A percentile compares a stretch with the other conserved stretches of the same genome.
Conservation (phyloP, 2,113 vertebrate species). For the Phaetusa simplex region DNA sequence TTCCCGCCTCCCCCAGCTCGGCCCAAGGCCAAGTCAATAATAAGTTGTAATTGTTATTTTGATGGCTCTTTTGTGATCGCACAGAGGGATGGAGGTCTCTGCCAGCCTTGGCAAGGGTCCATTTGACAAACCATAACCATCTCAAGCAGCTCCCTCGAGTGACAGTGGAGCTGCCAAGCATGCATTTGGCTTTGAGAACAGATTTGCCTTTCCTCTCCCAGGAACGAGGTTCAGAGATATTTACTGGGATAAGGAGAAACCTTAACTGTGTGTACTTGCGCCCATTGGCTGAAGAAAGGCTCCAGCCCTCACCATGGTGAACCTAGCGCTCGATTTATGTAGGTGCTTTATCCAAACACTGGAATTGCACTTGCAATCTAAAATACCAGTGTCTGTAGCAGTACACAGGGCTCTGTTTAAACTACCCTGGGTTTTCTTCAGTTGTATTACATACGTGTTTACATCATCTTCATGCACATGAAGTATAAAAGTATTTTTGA, state of each 20-base stretch:
- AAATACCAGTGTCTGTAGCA: background rate
- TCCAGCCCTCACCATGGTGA: background rate
- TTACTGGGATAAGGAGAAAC: background rate
- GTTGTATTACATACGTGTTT: background rate
- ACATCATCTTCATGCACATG: background rate
- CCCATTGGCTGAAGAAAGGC: background rate
- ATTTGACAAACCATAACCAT: background rate
- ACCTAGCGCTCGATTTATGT: background rate
- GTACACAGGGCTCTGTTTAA: background rate
- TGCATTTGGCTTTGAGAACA: background rate
- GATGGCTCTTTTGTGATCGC: background rate
- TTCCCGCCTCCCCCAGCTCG: rapidly evolving
- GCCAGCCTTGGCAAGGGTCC: slow-evolving; percentile 15
- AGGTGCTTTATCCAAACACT: background rate
- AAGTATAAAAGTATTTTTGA: background rate
- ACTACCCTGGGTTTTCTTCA: background rate
- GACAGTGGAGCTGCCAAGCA: background rate
- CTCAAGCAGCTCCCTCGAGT: background rate
- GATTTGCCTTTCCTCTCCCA: background rate
- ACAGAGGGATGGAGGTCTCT: background rate
- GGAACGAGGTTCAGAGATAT: background rate
- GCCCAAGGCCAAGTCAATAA: background rate
- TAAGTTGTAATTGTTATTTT: background rate
- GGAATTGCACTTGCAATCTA: background rate
- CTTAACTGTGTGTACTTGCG: rapidly evolving